A percentile compares a stretch with the other conserved stretches of the same genome.
Conservation (phyloP, 2,113 vertebrate species). For the Cacatua alba region DNA sequence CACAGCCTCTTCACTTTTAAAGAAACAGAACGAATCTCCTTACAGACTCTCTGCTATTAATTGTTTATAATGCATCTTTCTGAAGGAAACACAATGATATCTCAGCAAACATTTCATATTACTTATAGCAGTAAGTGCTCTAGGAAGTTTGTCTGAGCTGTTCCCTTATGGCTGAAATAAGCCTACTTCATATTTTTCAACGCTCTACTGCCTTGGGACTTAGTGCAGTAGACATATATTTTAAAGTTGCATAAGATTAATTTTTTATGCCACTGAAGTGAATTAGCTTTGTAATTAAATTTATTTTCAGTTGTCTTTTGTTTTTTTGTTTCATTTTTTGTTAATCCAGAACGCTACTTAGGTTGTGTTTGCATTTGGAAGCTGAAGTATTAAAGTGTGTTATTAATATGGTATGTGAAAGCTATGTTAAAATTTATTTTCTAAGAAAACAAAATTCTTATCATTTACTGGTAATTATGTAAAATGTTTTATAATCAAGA, state of each 20-base stretch:
- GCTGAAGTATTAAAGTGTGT: background rate
- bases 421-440: background rate
- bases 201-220: background rate
- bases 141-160: background rate
- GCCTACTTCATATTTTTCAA: conserved; percentile 1
- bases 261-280: conserved; percentile 44
- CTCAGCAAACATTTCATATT: conserved; percentile 33
- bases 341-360: background rate
- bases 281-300: conserved; percentile 60
- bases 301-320: conserved; percentile 7
- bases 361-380: background rate
- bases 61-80: conserved; percentile 18
- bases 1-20: background rate
- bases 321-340: background rate
- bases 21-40: background rate
- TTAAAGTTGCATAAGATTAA: conserved; percentile 56
- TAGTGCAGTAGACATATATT: conserved; percentile 3
- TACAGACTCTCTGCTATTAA: background rate
- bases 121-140: conserved; percentile 26
- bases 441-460: background rate
- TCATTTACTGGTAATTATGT: background rate
- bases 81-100: conserved; percentile 13
- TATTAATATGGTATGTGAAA: background rate
- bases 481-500: background rate
- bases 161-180: background rate